Base-by-base conservation (phyloP, 2,888 invertebrate species). In the Stegophylla sp. region DNA sequence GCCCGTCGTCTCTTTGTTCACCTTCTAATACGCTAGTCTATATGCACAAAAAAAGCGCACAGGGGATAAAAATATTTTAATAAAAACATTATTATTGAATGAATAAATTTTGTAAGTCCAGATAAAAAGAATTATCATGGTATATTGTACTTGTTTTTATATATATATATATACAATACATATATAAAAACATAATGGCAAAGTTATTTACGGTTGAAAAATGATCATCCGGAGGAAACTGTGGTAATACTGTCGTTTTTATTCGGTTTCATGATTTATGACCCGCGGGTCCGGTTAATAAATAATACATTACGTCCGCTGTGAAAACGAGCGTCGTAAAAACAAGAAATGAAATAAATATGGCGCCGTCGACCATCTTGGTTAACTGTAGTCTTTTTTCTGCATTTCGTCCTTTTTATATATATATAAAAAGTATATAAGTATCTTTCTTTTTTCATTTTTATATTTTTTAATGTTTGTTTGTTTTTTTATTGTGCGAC, bases 1-100 rank as follows among this genome's bases (percentile, higher is more conserved):
- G 83, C 1, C 82, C 83, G 64, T 83, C 84, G 66, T 84, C 84
- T 45, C 79, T 79, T 7, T 41, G 79, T 69, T 71, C 79, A 7
- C 59, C 79, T 61, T 79, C 79, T 34, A 77, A 15, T 3, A 13
- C 45, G 10, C 23, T 20, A 5, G 43, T 69, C 79, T 79, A 15
- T 53, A 9, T 0, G n/a, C n/a, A 43, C 12, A 23, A 9, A 26
- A 41, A 1, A 23, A 17, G 20, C 48, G 20, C 13, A 51, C 15
- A 26, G 20, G 0, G 10, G 20, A 73, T 23, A n/a, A 34, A 23
- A 20, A 28, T 71, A 56, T 43, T 41, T 7, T 23, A 34, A 67
- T 28, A 15, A 26, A 48, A 48, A 67, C 17, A 71, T 71, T 53
- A 71, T 26, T 43, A 59, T 43, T 4, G 56, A 43, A 56, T 56